phyloP scores from a whole-genome alignment of 2,888 invertebrate genomes.

The Sinotaia quadrata region DNA sequence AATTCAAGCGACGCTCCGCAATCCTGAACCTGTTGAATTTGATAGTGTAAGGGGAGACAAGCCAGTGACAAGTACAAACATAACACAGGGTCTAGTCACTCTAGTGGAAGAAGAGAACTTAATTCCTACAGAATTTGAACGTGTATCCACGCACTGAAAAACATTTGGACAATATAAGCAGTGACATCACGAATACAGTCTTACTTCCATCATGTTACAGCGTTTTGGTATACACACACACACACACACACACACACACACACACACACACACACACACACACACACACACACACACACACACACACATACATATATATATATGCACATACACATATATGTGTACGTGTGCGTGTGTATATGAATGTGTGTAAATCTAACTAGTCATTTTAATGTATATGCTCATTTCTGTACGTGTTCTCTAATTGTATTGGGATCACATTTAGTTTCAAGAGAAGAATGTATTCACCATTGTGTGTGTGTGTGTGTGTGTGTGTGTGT shows the following conservation, averaged over 20 bases:
- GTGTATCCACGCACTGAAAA: too few relatives aligned
- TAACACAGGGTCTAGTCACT: too few relatives aligned
- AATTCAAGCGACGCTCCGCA: too few relatives aligned
- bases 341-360: too few relatives aligned
- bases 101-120: too few relatives aligned
- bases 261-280: background rate
- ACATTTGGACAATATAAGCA: too few relatives aligned
- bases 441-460: background rate
- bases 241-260: conserved; percentile 13
- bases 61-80: too few relatives aligned
- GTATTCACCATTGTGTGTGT: background rate
- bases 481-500: background rate
- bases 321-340: conserved; percentile 11
- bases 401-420: background rate
- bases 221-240: conserved; percentile 7
- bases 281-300: background rate
- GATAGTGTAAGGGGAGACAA: too few relatives aligned
- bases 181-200: background rate
- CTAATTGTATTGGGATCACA: background rate
- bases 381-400: too few relatives aligned
- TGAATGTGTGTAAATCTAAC: too few relatives aligned
- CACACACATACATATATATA: background rate
- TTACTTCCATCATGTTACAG: background rate
- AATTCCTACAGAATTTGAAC: too few relatives aligned
- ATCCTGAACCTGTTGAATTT: too few relatives aligned